phyloP scores from a whole-genome alignment of 2,888 invertebrate species.

The Oscheius sp. region DNA sequence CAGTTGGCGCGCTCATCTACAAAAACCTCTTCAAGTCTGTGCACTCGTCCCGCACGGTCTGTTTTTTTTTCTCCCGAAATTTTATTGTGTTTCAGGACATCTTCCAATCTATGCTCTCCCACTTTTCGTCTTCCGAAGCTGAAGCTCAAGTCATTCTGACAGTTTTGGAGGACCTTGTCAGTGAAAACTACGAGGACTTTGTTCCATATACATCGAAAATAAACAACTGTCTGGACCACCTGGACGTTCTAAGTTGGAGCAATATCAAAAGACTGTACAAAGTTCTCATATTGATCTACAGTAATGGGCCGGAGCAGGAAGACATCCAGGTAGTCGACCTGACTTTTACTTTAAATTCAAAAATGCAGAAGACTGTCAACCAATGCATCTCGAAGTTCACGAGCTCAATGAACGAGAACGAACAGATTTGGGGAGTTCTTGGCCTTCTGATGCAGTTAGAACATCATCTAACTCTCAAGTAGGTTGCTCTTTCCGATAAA shows the following conservation, averaged over 20 bases:
- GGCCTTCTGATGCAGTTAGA: constrained; percentile 49
- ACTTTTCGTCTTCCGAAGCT: constrained; percentile 12
- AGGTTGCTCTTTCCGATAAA: not conserved
- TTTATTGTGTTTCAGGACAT: not conserved
- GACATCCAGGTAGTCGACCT: not conserved
- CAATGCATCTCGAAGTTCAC: constrained; percentile 18
- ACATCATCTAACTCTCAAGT: not conserved
- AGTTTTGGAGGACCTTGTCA: constrained; percentile 19
- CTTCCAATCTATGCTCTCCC: constrained; percentile 20
- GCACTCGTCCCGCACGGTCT: not conserved
- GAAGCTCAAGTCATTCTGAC: constrained; percentile 27
- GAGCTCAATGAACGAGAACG: constrained; percentile 42
- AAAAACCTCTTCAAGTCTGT: constrained; percentile 13
- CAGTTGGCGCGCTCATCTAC: constrained; percentile 22
- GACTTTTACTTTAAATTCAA: too few relatives aligned
- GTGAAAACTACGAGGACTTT: constrained; percentile 5
- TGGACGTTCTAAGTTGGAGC: constrained; percentile 39
- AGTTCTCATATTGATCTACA: constrained; percentile 33
- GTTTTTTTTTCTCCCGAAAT: not conserved
- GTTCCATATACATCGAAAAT: constrained; percentile 11
- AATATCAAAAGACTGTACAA: constrained; percentile 49
- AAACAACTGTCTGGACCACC: constrained; percentile 43
- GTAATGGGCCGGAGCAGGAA: not conserved
- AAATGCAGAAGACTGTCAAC: not conserved
- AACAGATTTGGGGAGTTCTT: constrained; percentile 47